Evolutionary conservation across 1,140 invertebrate genomes (phyloP), one percentile per base, ranked within the genome.

Genomic region (Cydia amplana): DNA sequence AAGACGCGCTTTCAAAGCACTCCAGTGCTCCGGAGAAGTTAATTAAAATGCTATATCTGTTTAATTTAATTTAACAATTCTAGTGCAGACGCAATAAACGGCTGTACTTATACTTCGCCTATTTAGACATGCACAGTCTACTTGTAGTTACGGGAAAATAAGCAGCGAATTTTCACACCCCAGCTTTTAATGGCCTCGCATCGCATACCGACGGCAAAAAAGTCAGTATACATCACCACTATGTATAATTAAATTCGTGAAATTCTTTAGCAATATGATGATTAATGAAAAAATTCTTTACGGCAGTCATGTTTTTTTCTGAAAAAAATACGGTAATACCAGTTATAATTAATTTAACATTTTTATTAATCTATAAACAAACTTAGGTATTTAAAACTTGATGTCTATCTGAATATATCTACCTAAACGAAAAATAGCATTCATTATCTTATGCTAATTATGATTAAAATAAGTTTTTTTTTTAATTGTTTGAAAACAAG

Each of bases 111-210:
- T 67, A 67, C 64, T 67, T 32, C 28, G 64, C 64, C 64, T 67
- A 67, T 70, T 70, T 70, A 70, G 65, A 70, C 32, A 70, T 70
- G 65, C 36, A 36, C 65, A 70, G 65, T 40, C 64, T 67, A 36
- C 65, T 70, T 76, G n/a, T 79, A 79, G 55, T 76, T 79, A 82
- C 78, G 77, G 76, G 82, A 85, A 86, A 88, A 88, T 88, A 88
- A 85, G 85, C 85, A 82, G 86, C 82, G 76, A 88, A 88, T 85
- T 86, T 87, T 86, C 83, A 82, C 83, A 86, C 85, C 85, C 86
- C 80, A 79, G 75, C 79, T 84, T 87, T 86, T 86, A 84, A 88
- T 85, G 82, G 84, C 82, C 81, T 83, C 82, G 79, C 83, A 81
- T 79, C 55, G 79, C 65, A 75, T 82, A 87, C 81, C 40, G 83